Evolutionary conservation across 2,113 vertebrate species (phyloP).

Genomic region (Gadus macrocephalus): DNA sequence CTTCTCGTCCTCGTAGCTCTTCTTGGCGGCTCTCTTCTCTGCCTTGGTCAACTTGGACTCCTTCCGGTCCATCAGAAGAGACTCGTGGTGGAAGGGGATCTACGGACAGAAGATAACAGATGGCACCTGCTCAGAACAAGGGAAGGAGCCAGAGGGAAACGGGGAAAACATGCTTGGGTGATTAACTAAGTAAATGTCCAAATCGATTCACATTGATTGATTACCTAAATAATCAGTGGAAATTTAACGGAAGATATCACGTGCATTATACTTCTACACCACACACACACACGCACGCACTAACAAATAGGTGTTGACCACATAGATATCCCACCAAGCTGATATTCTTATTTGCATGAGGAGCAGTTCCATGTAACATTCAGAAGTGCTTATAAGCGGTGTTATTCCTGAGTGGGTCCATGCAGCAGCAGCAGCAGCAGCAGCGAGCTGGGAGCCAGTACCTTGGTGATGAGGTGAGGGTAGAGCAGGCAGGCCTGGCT

Average conservation of each 20-base stretch:
- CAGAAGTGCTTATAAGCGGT: neutral
- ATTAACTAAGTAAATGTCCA: too few relatives aligned
- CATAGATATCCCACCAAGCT: too few relatives aligned
- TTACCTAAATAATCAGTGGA: too few relatives aligned
- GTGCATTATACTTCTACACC: neutral
- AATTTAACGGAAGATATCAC: too few relatives aligned
- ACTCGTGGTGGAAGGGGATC: constrained; percentile 97
- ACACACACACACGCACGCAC: neutral
- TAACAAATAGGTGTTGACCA: too few relatives aligned
- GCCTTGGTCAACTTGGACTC: constrained; percentile 96
- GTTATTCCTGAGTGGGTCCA: neutral
- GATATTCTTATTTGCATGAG: too few relatives aligned
- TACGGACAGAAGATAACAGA: constrained; percentile 45
- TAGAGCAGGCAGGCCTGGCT: constrained; percentile 82
- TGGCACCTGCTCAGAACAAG: too few relatives aligned
- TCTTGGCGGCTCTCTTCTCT: constrained; percentile 97
- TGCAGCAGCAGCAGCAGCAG: neutral
- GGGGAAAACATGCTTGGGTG: too few relatives aligned
- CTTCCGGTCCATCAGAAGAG: constrained; percentile 92
- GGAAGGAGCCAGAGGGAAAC: too few relatives aligned
- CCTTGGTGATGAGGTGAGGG: constrained; percentile 96
- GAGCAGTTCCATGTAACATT: too few relatives aligned
- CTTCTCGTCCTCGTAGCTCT: constrained; percentile 98
- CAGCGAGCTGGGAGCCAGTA: constrained; percentile 40
- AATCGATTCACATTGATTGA: too few relatives aligned